Evolutionary conservation across 2,797 vertebrate genomes (phyloP).

Genomic region (Apogon talboti): DNA sequence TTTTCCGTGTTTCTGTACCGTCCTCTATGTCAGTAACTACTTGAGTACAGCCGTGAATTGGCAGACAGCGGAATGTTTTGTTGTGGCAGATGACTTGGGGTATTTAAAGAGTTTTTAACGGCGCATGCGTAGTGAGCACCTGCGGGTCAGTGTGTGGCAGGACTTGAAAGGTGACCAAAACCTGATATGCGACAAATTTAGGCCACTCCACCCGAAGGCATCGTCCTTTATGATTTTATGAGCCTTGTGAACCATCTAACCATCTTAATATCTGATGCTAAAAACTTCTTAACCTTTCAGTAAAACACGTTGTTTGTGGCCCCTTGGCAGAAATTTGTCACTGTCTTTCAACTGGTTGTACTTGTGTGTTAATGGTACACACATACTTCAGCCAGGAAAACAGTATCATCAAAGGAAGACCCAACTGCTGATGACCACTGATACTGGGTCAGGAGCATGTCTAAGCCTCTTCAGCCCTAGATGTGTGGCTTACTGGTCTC

Average conservation of each 20-base stretch:
- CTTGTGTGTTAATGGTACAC: slow-evolving; percentile 24
- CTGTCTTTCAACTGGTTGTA: slow-evolving; percentile 36
- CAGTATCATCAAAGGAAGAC: slow-evolving; percentile 10
- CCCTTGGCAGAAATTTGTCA: slow-evolving; percentile 30
- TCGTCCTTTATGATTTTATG: background rate
- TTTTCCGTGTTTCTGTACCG: slow-evolving; percentile 50
- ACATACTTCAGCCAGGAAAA: slow-evolving; percentile 22
- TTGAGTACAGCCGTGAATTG: slow-evolving; percentile 61
- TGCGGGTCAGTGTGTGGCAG: slow-evolving; percentile 72
- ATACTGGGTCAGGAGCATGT: slow-evolving; percentile 29
- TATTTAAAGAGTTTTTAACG: slow-evolving; percentile 83
- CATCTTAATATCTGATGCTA: background rate
- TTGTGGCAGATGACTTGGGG: slow-evolving; percentile 85
- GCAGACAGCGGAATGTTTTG: slow-evolving; percentile 82
- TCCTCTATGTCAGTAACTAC: slow-evolving; percentile 48
- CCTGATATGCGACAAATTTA: slow-evolving; percentile 76
- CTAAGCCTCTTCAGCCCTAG: slow-evolving; percentile 26
- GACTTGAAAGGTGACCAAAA: slow-evolving; percentile 75
- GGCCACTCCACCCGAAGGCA: slow-evolving; percentile 19
- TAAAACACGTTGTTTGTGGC: slow-evolving; percentile 1
- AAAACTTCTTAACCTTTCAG: slow-evolving; percentile 10
- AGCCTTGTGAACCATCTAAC: background rate
- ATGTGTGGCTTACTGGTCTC: slow-evolving; percentile 40
- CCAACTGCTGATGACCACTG: slow-evolving; percentile 16
- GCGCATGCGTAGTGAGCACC: slow-evolving; percentile 80